Conservation (phyloP, 2,113 vertebrate species). For the Opisthocomus hoazin region DNA sequence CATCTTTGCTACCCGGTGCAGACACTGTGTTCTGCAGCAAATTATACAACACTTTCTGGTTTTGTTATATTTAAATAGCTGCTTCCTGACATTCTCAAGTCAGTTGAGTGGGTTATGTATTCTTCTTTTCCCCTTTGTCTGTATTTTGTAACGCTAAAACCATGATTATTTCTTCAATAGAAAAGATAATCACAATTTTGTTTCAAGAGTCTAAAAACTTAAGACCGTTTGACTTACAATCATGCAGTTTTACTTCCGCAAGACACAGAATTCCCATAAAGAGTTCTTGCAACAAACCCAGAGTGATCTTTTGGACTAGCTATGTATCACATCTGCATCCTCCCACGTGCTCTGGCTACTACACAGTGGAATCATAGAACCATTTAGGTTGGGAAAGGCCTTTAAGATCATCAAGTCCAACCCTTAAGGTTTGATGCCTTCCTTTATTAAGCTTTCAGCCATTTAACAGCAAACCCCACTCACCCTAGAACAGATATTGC, state of each 20-base stretch:
- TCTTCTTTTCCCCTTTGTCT: background rate
- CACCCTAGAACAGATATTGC: background rate
- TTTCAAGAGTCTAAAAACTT: background rate
- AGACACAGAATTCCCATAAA: background rate
- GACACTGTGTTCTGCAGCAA: background rate
- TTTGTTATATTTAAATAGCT: background rate
- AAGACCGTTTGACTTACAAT: background rate
- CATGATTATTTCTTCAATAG: background rate
- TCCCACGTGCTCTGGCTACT: background rate
- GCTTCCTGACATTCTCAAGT: background rate
- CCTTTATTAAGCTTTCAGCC: background rate
- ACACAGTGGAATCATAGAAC: background rate
- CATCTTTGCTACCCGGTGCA: background rate
- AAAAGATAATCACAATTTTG: background rate
- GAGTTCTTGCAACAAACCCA: rapidly evolving
- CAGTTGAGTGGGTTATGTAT: background rate
- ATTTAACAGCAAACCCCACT: background rate
- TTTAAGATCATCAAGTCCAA: background rate
- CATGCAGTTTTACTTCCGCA: background rate
- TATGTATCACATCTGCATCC: background rate
- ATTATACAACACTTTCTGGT: background rate
- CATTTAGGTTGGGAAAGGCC: background rate
- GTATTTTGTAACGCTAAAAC: background rate
- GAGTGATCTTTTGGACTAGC: background rate
- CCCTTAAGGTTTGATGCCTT: background rate